Conservation (phyloP, 1,140 invertebrate genomes). For the Caerostris extrusa region DNA sequence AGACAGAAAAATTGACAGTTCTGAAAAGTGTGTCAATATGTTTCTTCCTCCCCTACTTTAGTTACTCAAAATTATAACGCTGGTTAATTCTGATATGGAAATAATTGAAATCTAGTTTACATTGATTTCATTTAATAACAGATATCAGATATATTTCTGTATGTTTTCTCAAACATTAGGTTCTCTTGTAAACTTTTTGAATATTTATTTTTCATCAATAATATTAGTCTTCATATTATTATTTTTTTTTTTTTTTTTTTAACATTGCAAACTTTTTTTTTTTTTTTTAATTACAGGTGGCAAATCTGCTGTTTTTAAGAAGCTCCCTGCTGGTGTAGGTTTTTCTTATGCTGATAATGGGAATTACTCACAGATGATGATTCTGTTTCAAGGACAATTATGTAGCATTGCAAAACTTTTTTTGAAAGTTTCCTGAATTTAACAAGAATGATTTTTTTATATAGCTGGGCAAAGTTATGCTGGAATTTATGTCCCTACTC, state of each 20-base stretch:
- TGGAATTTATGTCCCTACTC: conserved; percentile 83
- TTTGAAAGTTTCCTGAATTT: conserved; percentile 83
- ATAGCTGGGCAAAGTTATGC: conserved; percentile 83
- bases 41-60: no score
- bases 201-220: neutral
- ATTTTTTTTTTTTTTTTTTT: neutral
- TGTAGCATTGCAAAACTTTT: conserved; percentile 83
- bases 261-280: neutral
- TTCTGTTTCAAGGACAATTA: conserved; percentile 81
- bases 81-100: no score
- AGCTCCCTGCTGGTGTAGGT: conserved; percentile 84
- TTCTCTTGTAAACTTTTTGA: no score
- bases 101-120: no score
- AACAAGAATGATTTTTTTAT: conserved; percentile 81
- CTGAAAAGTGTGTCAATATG: no score
- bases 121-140: no score
- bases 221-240: no score
- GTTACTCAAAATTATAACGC: no score
- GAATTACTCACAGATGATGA: conserved; percentile 83
- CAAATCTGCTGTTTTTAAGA: conserved; percentile 88
- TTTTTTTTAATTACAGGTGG: conserved; percentile 84
- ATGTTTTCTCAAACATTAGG: no score
- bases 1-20: no score
- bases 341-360: conserved; percentile 84
- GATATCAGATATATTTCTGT: no score